Conservation (phyloP, 92 coral and sea anemone species). For the Umimayanthus chanpuru region DNA sequence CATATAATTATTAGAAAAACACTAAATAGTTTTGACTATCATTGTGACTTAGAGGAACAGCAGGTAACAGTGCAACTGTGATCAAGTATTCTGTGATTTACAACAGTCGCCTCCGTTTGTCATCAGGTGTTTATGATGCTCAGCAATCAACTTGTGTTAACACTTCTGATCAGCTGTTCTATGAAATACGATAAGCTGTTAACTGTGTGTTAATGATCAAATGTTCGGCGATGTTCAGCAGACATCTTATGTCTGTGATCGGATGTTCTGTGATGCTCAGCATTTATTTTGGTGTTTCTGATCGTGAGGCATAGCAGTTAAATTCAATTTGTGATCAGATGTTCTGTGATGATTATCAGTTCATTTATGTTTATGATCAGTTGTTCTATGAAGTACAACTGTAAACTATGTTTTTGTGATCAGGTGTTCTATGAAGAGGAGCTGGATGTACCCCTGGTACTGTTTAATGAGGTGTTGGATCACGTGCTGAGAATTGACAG, state of each 20-base stretch:
- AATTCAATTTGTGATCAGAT: no score
- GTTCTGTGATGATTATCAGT: no score
- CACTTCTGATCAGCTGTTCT: background rate
- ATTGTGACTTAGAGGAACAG: background rate
- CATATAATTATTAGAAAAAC: no score
- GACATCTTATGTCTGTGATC: background rate
- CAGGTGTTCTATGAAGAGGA: conserved; percentile 99
- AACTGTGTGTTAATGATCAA: background rate
- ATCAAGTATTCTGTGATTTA: conserved; percentile 58
- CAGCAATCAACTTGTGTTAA: background rate
- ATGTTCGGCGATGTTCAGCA: background rate
- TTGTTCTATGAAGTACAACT: background rate
- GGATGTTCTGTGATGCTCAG: background rate
- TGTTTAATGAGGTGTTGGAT: conserved; percentile 96
- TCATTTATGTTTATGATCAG: no score
- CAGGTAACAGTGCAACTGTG: background rate
- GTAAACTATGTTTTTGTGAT: conserved; percentile 1
- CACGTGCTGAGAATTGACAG: conserved; percentile 98
- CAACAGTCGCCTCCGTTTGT: background rate
- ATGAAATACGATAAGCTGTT: background rate
- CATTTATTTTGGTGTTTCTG: background rate
- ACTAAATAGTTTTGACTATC: no score
- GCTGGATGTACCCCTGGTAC: conserved; percentile 95
- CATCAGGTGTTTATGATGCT: background rate
- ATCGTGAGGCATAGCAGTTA: background rate